Evolutionary conservation across 1,140 invertebrate species (phyloP).

Genomic region (Eupristina koningsbergeri): DNA sequence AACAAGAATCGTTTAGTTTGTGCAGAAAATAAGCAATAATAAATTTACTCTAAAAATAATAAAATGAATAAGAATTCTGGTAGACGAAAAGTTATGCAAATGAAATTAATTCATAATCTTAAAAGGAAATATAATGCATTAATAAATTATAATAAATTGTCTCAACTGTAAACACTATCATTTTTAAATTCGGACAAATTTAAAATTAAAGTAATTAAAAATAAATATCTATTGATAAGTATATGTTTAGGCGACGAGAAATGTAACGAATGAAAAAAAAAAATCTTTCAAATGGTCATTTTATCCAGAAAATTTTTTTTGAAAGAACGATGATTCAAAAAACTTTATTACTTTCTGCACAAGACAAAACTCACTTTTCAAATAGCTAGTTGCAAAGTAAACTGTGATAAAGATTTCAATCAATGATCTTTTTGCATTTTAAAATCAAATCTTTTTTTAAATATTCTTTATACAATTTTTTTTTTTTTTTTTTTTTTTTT

Average conservation of each 20-base stretch:
- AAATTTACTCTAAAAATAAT: constrained; percentile 15
- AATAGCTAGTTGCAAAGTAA: constrained; percentile 56
- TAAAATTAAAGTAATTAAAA: no score
- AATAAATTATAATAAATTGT: no score
- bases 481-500: no score
- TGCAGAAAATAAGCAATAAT: constrained; percentile 71
- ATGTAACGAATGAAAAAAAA: neutral
- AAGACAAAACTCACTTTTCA: constrained; percentile 70
- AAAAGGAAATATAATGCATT: no score
- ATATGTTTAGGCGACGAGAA: constrained; percentile 14
- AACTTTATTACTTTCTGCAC: constrained; percentile 71
- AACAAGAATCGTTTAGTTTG: constrained; percentile 73
- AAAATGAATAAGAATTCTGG: neutral
- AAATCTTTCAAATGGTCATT: neutral
- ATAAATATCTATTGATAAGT: constrained; percentile 6
- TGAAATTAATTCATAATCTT: no score
- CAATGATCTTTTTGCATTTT: neutral
- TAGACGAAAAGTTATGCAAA: no score
- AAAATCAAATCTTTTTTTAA: neutral
- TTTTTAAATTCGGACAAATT: no score
- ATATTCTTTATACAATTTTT: no score
- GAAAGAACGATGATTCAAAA: neutral
- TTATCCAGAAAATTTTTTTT: neutral
- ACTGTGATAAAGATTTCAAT: constrained; percentile 50
- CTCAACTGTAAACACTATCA: no score